Evolutionary conservation across 2,888 invertebrate genomes (phyloP).

Genomic region (Neoitamus cyanurus): DNA sequence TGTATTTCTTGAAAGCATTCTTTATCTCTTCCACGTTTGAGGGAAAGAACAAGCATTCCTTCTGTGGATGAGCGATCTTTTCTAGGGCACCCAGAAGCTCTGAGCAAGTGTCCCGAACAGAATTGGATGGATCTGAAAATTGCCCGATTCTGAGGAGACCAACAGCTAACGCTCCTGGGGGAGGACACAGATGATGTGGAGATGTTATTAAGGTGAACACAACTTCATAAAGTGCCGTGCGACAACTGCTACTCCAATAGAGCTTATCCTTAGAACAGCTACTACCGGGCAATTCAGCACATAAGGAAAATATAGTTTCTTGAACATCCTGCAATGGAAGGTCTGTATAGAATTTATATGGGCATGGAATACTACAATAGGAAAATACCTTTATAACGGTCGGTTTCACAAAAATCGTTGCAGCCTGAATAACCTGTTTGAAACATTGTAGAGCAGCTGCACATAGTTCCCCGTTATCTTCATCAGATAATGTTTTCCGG

Average conservation of each 20-base stretch:
- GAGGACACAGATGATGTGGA: slow-evolving; percentile 58
- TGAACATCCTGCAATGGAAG: slow-evolving; percentile 54
- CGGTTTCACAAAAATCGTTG: slow-evolving; percentile 55
- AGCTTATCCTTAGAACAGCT: slow-evolving; percentile 43
- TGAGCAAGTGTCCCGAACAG: slow-evolving; percentile 54
- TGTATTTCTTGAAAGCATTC: slow-evolving; percentile 52
- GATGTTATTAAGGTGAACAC: slow-evolving; percentile 54
- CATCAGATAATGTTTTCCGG: slow-evolving; percentile 55
- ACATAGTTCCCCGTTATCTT: slow-evolving; percentile 56
- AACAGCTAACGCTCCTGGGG: slow-evolving; percentile 57
- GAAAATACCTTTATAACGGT: slow-evolving; percentile 55
- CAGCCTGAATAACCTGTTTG: slow-evolving; percentile 53
- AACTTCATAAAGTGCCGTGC: slow-evolving; percentile 55
- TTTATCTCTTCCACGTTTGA: slow-evolving; percentile 56
- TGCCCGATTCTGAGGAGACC: slow-evolving; percentile 55
- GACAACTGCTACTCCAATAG: slow-evolving; percentile 56
- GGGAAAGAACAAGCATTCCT: slow-evolving; percentile 58
- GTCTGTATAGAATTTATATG: background rate
- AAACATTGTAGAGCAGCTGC: slow-evolving; percentile 56
- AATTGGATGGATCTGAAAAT: slow-evolving; percentile 54
- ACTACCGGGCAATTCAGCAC: slow-evolving; percentile 43
- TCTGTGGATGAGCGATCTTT: slow-evolving; percentile 59
- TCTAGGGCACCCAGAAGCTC: slow-evolving; percentile 55
- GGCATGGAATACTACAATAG: background rate
- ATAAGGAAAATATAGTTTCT: slow-evolving; percentile 55